Conservation (phyloP, 2,888 invertebrate species). For the Cerastoderma edule region DNA sequence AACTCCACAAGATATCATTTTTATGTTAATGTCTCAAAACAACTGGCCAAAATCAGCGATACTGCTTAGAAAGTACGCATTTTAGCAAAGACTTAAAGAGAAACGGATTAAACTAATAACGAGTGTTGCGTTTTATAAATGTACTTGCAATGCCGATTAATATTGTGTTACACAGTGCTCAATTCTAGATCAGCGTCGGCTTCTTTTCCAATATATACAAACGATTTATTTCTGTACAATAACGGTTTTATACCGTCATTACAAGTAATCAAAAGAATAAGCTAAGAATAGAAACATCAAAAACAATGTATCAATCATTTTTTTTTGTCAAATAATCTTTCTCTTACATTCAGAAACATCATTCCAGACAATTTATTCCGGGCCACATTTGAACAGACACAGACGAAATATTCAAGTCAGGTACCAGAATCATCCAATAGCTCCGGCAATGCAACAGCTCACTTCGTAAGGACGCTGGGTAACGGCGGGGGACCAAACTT, state of each 20-base stretch:
- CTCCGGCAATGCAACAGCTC: constrained; percentile 45
- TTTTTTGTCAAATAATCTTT: constrained; percentile 2
- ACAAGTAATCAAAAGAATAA: background rate
- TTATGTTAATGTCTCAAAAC: too few species aligned
- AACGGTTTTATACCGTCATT: background rate
- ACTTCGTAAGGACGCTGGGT: constrained; percentile 38
- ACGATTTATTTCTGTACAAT: background rate
- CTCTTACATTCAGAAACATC: constrained; percentile 68
- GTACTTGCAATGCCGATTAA: too few species aligned
- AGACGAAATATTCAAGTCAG: constrained; percentile 48
- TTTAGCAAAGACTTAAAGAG: too few species aligned
- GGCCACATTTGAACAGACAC: constrained; percentile 69
- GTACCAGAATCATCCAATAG: background rate
- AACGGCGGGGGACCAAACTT: constrained; percentile 87
- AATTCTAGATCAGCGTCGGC: background rate
- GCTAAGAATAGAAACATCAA: background rate
- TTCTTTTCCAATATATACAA: background rate
- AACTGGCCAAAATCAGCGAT: too few species aligned
- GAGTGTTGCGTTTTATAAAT: too few species aligned
- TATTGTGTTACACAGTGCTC: too few species aligned
- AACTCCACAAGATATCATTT: too few species aligned
- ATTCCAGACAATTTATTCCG: constrained; percentile 75
- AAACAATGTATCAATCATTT: background rate
- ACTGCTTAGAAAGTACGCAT: too few species aligned
- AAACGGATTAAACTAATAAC: too few species aligned